Base-by-base conservation (phyloP, 2,888 invertebrate species). In the Choreutis nemorana region DNA sequence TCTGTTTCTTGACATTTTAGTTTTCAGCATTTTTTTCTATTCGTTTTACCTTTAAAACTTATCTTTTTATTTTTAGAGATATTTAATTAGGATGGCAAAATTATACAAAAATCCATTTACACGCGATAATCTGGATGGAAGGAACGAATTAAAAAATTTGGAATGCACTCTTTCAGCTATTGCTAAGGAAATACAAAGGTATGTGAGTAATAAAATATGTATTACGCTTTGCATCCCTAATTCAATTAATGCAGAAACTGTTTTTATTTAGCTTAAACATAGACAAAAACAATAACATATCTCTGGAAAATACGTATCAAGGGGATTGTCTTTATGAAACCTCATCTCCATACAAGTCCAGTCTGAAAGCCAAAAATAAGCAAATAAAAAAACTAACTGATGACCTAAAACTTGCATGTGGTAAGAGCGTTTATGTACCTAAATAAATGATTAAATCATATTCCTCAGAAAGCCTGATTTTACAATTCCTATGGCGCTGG, bases 101-200 rank as follows among this genome's bases (percentile, higher is more conserved):
- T 23, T 23, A 8, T 23, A 23, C 10, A 8, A 23, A 23, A 6
- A 5, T n/a, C 5, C 23, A 23, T 8, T 9, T 10, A 18, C 18
- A 18, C 5, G 5, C 18, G 18, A 18, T 8, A 8, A 18, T 18
- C 18, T 8, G 8, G 8, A 18, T 3, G 3, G 25, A 25, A 11
- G 8, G n/a, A n/a, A n/a, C n/a, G n/a, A n/a, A n/a, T n/a, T n/a
- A n/a, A n/a, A n/a, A n/a, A 41, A 56, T 63, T 55, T 43, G 41
- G 18, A 34, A 40, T 14, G 54, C 64, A n/a, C n/a, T n/a, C 41
- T 71, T 7, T 35, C 37, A 11, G 46, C 51, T 15, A 68, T 70
- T 29, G 62, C 60, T 16, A 37, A 44, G 15, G 70, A 68, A 55
- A 47, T 66, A 23, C 47, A 62, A 47, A 55, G 45, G 66, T 64